Base-by-base conservation (phyloP, 1,140 invertebrate species). In the Drosophila ambigua region DNA sequence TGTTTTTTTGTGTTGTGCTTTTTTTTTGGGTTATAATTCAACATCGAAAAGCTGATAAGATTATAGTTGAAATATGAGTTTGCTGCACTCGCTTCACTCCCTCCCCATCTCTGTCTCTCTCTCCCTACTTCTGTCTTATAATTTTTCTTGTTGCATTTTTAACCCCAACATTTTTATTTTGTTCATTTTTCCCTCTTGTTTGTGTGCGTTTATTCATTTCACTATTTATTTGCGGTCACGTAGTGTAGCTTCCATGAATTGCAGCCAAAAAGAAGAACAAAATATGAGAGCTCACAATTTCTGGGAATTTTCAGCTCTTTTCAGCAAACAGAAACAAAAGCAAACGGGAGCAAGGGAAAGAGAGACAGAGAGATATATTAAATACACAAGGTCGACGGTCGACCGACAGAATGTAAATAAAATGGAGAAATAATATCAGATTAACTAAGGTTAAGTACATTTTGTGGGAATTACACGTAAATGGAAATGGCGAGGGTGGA, bases 1-100 rank as follows among this genome's bases (percentile, higher is more conserved):
- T 41, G 52, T 24, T 15, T 44, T 7, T 44, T 26, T 43, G 52
- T 13, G 16, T 28, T 28, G 24, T 72, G 23, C 48, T 52, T 45
- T 43, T 44, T 44, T 65, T 75, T 75, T 58, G 35, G 60, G 64
- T 77, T 69, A 82, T 81, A 77, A 77, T 68, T 82, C 68, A 82
- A 77, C 79, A 83, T 83, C 53, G 79, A 72, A 83, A 76, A 83
- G 75, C 71, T 83, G 80, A 83, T 83, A 83, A 83, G 80, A 79
- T 83, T 83, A 83, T 75, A 75, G 65, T 79, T 83, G 75, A 83
- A 75, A 84, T 83, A 83, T 83, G 79, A 71, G 54, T 74, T 79
- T 74, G 45, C 62, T 63, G 54, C 62, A 49, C 16, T 7, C 43
- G 5, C 28, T 15, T 41, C 16, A 35, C 15, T 46, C 7, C 26